phyloP scores from a whole-genome alignment of 2,888 invertebrate species.

The Lysandra bellargus region DNA sequence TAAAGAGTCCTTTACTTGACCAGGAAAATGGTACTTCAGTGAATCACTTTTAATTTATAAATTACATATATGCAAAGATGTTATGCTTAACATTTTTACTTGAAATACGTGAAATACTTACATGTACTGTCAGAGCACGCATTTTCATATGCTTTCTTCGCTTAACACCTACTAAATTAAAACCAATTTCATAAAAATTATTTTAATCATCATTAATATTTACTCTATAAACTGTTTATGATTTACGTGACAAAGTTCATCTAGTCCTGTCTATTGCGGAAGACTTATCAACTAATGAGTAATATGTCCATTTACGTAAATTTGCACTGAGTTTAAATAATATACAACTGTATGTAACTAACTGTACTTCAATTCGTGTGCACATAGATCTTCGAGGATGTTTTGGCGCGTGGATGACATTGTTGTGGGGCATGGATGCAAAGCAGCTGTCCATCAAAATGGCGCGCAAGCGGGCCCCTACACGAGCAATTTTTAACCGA shows the following conservation, averaged over 20 bases:
- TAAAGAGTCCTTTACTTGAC: background rate
- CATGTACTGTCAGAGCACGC: background rate
- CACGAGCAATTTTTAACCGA: too few relatives aligned
- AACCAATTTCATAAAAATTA: background rate
- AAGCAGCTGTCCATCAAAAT: too few relatives aligned
- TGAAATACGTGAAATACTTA: too few relatives aligned
- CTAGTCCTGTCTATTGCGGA: background rate
- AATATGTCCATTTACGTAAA: background rate
- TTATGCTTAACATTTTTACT: too few relatives aligned
- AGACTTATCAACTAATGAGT: constrained; percentile 13
- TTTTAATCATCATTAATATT: background rate
- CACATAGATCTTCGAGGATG: too few relatives aligned
- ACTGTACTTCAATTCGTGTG: too few relatives aligned
- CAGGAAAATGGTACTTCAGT: too few relatives aligned
- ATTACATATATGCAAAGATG: too few relatives aligned
- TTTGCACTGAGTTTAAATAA: background rate
- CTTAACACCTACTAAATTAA: background rate
- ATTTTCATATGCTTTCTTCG: background rate
- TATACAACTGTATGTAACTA: too few relatives aligned
- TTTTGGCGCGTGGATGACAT: too few relatives aligned
- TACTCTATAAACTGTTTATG: background rate
- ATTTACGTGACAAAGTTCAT: background rate
- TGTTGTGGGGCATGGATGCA: too few relatives aligned
- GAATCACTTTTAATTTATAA: background rate
- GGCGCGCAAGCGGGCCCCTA: too few relatives aligned